Evolutionary conservation across 2,797 vertebrate species (phyloP).

Genomic region (Sebastes matsubarae): DNA sequence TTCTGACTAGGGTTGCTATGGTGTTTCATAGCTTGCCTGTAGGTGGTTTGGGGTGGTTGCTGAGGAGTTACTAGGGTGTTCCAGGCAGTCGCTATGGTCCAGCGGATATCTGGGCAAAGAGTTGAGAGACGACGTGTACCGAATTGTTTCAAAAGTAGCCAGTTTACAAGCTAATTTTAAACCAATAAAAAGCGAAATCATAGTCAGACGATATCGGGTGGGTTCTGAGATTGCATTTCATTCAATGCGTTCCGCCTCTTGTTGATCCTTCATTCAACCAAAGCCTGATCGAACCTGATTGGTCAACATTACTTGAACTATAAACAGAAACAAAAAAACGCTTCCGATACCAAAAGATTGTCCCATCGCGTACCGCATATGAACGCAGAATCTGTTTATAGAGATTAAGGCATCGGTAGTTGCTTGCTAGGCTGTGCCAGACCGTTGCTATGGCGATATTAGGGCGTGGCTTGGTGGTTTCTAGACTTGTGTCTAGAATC

Average conservation of each 20-base stretch:
- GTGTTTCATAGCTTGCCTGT: not conserved
- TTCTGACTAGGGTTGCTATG: not conserved
- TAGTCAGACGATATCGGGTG: fast-evolving
- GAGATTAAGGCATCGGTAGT: not conserved
- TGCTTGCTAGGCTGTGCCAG: not conserved
- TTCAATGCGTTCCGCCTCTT: too few species aligned
- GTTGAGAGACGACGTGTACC: too few species aligned
- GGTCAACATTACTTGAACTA: too few species aligned
- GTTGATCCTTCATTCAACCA: too few species aligned
- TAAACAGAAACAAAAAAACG: too few species aligned
- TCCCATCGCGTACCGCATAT: not conserved
- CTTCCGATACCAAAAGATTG: not conserved
- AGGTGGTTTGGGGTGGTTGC: not conserved
- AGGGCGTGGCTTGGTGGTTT: not conserved
- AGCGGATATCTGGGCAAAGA: too few species aligned
- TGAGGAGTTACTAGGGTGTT: not conserved
- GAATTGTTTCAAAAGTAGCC: too few species aligned
- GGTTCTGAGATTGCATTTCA: too few species aligned
- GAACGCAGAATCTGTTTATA: not conserved
- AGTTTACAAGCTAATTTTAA: too few species aligned
- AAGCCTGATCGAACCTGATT: too few species aligned
- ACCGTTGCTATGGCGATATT: not conserved
- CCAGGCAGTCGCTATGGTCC: too few species aligned
- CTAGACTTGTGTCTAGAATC: not conserved
- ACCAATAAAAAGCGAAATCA: too few species aligned